Percentiles rank a stretch among this genome's conserved stretches.
Conservation (phyloP, 2,888 invertebrate genomes). For the Macrophya alboannulata region DNA sequence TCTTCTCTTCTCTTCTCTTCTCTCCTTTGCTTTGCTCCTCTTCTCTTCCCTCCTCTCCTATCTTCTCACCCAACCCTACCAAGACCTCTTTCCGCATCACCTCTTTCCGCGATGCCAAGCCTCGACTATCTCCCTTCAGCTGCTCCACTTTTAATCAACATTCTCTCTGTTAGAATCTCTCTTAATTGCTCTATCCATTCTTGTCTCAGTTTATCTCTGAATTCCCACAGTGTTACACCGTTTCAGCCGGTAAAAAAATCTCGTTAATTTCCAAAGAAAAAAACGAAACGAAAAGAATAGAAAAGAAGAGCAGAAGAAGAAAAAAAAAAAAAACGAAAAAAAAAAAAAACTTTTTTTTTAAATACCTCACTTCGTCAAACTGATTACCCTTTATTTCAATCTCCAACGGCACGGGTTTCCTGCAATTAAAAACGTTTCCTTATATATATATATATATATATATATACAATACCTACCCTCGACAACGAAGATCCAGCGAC, state of each 20-base stretch:
- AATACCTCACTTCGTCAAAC: conserved; percentile 29
- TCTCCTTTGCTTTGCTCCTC: not conserved
- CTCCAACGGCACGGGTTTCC: conserved; percentile 20
- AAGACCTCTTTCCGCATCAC: not conserved
- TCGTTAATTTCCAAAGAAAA: conserved; percentile 33
- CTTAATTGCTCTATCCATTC: conserved; percentile 53
- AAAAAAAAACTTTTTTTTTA: not conserved
- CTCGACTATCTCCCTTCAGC: conserved; percentile 22
- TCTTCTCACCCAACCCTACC: not conserved
- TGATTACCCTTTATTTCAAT: conserved; percentile 47
- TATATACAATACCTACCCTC: not conserved
- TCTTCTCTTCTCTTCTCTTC: not conserved
- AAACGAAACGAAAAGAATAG: not conserved
- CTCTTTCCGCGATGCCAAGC: not conserved
- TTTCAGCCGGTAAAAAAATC: conserved; percentile 30
- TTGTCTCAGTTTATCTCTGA: conserved; percentile 53
- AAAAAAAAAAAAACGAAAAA: not conserved
- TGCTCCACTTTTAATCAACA: conserved; percentile 50
- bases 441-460: not conserved
- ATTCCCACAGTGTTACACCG: conserved; percentile 40
- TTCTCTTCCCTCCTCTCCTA: not conserved
- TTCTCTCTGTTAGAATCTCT: conserved; percentile 50
- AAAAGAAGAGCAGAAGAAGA: not conserved
- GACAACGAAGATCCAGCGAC: not conserved
- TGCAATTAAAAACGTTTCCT: conserved; percentile 16